Percentiles rank a stretch among this genome's conserved stretches.
Conservation (phyloP, 30 jellyfish, hydroid and myxozoan species). For the Hydractinia echinata region DNA sequence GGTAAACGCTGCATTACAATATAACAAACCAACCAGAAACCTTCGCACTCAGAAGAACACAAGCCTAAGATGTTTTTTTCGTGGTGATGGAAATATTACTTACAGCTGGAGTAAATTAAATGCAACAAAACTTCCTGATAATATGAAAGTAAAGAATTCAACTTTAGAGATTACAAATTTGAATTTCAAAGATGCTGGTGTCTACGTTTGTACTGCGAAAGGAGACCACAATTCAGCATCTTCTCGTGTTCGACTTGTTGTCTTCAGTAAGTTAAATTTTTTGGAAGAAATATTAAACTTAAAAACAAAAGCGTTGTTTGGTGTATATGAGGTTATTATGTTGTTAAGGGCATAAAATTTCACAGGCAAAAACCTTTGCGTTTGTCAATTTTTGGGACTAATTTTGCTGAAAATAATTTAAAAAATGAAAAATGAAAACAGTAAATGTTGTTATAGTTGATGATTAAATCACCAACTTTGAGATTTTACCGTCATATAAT, state of each 20-base stretch:
- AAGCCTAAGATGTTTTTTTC: conserved; percentile 44
- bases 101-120: conserved; percentile 59
- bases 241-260: conserved; percentile 36
- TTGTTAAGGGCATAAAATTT: no score
- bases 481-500: no score
- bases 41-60: conserved; percentile 18
- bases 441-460: no score
- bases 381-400: no score
- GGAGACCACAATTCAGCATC: conserved; percentile 54
- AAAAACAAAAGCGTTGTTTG: no score
- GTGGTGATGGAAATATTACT: conserved; percentile 56
- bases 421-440: no score
- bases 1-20: conserved; percentile 16
- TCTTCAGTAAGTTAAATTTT: conserved; percentile 45
- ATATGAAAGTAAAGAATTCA: conserved; percentile 52
- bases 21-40: conserved; percentile 34
- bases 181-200: conserved; percentile 60
- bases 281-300: no score
- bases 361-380: no score
- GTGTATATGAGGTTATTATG: no score
- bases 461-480: no score
- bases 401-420: no score
- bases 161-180: conserved; percentile 44
- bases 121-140: conserved; percentile 48
- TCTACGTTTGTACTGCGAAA: conserved; percentile 43